Conservation (phyloP, 2,888 invertebrate genomes). For the Dicycla oo region DNA sequence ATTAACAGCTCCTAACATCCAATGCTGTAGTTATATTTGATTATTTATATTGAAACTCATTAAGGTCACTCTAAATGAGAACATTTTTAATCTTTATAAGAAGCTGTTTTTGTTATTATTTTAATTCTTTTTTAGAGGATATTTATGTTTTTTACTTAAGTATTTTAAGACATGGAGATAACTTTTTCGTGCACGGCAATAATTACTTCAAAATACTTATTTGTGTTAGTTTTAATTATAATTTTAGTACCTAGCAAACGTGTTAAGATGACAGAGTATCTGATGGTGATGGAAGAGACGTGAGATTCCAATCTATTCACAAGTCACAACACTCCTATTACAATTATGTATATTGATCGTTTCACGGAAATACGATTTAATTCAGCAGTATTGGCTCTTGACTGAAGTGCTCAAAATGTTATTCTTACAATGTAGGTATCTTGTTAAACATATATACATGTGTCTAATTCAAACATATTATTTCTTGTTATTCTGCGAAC, state of each 20-base stretch:
- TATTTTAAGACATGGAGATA: no score
- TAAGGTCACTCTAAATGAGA: conserved; percentile 31
- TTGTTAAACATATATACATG: conserved; percentile 3
- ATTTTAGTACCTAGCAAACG: no score
- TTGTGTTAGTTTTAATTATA: no score
- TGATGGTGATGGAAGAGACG: no score
- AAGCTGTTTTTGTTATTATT: background rate
- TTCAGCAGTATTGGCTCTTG: conserved; percentile 5
- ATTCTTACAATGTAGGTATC: background rate
- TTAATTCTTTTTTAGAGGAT: no score
- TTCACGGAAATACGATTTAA: background rate
- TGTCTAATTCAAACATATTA: conserved; percentile 3
- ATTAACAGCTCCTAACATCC: background rate
- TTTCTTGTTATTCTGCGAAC: background rate
- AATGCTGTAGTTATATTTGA: background rate
- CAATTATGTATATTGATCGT: background rate
- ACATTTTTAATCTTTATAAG: conserved; percentile 26
- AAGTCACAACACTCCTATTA: no score
- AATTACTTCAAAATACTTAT: no score
- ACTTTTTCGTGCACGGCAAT: no score
- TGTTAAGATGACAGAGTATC: no score
- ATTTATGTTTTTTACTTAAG: no score
- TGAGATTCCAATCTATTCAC: no score
- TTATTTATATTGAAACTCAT: conserved; percentile 13
- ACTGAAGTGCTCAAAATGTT: conserved; percentile 14